Evolutionary conservation across 2,797 vertebrate species (phyloP), one percentile per base, ranked within the genome.

Genomic region (Tamandua tetradactyla): DNA sequence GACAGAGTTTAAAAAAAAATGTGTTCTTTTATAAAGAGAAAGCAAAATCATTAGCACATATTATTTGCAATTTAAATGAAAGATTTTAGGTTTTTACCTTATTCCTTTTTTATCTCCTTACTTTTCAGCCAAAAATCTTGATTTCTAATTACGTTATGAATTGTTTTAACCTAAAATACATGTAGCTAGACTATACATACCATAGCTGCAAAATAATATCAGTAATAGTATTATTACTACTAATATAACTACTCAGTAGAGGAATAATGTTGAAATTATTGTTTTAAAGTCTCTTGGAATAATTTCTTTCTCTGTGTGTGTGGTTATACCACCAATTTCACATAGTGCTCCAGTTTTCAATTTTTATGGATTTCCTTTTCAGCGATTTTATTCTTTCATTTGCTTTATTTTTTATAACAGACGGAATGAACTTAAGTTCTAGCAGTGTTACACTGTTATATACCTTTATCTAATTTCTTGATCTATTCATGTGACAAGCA

Each of bases 341-440:
- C 87, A 44, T 59, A 5, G 69, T n/a, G 10, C 92, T 78, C 83
- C 17, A 52, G 49, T 88, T 87, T 55, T 80, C 14, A 62, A 1
- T 80, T 89, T 95, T 87, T 92, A 64, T 7, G 3, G 47, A 75
- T 78, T 93, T 20, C 20, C 27, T 85, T 17, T 61, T 89, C 68
- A 85, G 74, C 81, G 30, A 68, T 87, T 87, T 93, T 81, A 20
- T 91, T 22, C 7, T 85, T 94, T 81, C 76, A 72, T 82, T 87
- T 66, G 6, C 7, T 87, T 93, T 90, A 74, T 71, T 75, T n/a
- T 71, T 80, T 94, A 66, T 71, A 78, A 62, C 40, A 27, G 55
- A 42, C 7, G 61, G 18, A 89, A 83, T 79, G 91, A 64, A 59
- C 78, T 74, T 95, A 83, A 95, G 93, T 89, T 93, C 18, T 35